Evolutionary conservation across 2,797 vertebrate species (phyloP).

Genomic region (Distichodus sexfasciatus): DNA sequence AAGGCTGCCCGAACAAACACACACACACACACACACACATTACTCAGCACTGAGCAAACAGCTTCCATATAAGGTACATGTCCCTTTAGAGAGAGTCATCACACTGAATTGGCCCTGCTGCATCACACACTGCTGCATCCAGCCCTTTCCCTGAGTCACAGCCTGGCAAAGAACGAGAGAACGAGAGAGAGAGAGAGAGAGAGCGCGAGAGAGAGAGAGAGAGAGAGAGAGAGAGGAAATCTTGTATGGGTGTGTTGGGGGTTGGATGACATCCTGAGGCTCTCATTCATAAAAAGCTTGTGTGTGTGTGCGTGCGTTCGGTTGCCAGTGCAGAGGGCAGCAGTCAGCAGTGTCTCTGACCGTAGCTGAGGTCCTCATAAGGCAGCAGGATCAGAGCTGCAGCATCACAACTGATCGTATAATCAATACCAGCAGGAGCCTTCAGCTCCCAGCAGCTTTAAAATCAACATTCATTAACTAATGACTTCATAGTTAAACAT

Average conservation of each 20-base stretch:
- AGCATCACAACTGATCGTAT: neutral
- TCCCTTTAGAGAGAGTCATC: neutral
- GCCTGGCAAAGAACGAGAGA: no score
- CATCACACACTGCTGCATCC: constrained; percentile 32
- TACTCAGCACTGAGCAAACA: neutral
- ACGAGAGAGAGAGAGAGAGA: constrained; percentile 38
- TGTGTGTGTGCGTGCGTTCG: constrained; percentile 22
- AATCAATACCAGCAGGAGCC: neutral
- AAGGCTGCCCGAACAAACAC: no score
- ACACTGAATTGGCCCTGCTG: constrained; percentile 32
- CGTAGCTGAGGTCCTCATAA: neutral
- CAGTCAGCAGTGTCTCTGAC: neutral
- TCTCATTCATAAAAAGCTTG: constrained; percentile 63
- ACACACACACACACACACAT: neutral
- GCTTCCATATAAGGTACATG: neutral
- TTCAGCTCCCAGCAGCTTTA: no score
- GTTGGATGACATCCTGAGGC: constrained; percentile 35
- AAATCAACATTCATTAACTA: no score
- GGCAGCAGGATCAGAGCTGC: neutral
- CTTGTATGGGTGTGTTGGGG: neutral
- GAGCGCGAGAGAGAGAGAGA: constrained; percentile 36
- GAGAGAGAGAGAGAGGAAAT: constrained; percentile 11
- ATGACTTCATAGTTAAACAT: no score
- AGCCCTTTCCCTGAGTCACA: constrained; percentile 44
- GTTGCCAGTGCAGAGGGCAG: neutral